Conservation (phyloP, 2,888 invertebrate genomes). For the Hypomecis punctinalis region DNA sequence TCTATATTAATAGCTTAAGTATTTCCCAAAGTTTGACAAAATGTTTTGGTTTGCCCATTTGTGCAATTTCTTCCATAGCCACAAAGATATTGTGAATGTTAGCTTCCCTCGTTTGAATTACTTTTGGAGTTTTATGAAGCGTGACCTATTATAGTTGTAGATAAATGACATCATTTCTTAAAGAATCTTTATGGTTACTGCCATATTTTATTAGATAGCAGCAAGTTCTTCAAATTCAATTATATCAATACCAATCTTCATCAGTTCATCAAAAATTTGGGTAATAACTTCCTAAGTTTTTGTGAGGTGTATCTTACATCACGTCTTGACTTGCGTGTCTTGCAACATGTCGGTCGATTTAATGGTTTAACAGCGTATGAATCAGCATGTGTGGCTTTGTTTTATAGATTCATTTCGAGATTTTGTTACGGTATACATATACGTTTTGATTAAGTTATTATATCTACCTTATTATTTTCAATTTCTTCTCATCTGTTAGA, state of each 20-base stretch:
- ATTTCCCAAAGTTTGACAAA: no score
- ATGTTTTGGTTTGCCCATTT: no score
- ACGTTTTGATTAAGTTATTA: no score
- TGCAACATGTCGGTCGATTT: constrained; percentile 40
- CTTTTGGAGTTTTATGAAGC: background rate
- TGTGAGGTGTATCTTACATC: constrained; percentile 56
- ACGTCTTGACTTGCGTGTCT: constrained; percentile 45
- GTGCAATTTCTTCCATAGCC: no score
- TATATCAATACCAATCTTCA: constrained; percentile 19
- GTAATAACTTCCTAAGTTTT: constrained; percentile 59
- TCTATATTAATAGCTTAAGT: no score
- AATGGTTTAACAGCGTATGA: constrained; percentile 39
- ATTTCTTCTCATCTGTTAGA: no score
- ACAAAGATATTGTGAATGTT: no score
- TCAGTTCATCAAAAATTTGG: constrained; percentile 19
- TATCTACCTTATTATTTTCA: no score
- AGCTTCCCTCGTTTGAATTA: no score
- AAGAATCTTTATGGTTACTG: background rate
- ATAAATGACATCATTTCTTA: constrained; percentile 5
- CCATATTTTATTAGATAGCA: background rate
- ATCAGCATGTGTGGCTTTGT: constrained; percentile 41
- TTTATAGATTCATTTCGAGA: constrained; percentile 4
- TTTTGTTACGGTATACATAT: background rate
- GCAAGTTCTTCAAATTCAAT: constrained; percentile 14
- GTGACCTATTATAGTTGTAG: background rate